phyloP scores from a whole-genome alignment of 1,140 invertebrate genomes.

The Drosophila nigromelanica region DNA sequence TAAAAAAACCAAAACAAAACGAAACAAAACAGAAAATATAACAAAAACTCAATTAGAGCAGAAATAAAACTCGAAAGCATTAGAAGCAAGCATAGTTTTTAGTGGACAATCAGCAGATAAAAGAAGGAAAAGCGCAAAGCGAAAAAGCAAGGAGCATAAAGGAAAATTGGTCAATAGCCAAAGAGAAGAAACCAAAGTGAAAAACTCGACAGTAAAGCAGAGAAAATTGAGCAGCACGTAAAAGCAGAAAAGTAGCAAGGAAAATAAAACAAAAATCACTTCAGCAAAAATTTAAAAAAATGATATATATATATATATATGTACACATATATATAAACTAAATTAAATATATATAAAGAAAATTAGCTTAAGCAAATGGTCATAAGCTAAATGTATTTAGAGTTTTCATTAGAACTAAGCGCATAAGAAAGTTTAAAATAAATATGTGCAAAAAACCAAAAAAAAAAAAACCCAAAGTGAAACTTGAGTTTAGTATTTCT shows the following conservation, averaged over 20 bases:
- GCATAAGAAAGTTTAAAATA: constrained; percentile 42
- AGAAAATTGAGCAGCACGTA: constrained; percentile 20
- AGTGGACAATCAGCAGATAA: constrained; percentile 78
- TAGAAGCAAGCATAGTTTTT: constrained; percentile 77
- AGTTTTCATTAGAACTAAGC: constrained; percentile 76
- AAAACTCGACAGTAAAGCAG: constrained; percentile 4
- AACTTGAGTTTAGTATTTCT: constrained; percentile 13
- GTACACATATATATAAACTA: background rate
- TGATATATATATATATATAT: background rate
- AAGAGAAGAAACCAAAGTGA: constrained; percentile 1
- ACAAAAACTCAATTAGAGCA: constrained; percentile 45
- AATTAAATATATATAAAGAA: constrained; percentile 26
- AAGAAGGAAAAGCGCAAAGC: constrained; percentile 27
- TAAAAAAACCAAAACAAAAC: constrained; percentile 32
- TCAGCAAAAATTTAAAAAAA: constrained; percentile 19
- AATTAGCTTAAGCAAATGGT: constrained; percentile 47
- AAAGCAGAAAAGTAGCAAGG: constrained; percentile 21
- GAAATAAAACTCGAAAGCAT: constrained; percentile 44
- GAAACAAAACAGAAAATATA: constrained; percentile 23
- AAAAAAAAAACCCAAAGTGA: constrained; percentile 12
- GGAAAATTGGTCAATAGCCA: constrained; percentile 43
- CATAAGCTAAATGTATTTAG: constrained; percentile 77
- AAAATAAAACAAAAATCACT: constrained; percentile 22
- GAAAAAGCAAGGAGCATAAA: constrained; percentile 14
- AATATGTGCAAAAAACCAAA: constrained; percentile 27